Conservation (phyloP, 2,888 invertebrate genomes). For the Stramonita haemastoma region DNA sequence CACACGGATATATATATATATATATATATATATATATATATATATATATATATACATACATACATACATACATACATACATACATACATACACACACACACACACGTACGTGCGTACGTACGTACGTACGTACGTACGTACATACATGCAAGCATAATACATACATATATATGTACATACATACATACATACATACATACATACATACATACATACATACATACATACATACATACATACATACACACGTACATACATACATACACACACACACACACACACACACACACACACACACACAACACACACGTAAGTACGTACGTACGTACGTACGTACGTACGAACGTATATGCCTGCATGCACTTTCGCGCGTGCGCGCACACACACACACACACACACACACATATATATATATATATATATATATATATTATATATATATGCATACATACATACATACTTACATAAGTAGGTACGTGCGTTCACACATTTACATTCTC, state of each 20-base stretch:
- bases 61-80: not conserved
- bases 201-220: not conserved
- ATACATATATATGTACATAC: not conserved
- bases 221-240: not conserved
- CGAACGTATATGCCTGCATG: not conserved
- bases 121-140: not conserved
- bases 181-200: not conserved
- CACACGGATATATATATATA: not conserved
- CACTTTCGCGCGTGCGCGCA: not conserved
- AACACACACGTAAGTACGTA: not conserved
- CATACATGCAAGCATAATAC: too few relatives aligned
- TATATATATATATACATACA: not conserved
- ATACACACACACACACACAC: not conserved
- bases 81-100: not conserved
- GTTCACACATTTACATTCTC: not conserved
- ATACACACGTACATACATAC: not conserved
- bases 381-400: not conserved
- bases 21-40: not conserved
- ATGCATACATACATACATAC: not conserved
- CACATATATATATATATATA: not conserved
- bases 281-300: slow-evolving; percentile 22
- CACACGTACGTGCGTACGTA: not conserved
- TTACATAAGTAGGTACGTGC: too few relatives aligned
- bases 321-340: not conserved
- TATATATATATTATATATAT: not conserved